Evolutionary conservation across 1,140 invertebrate genomes (phyloP), one percentile per base, ranked within the genome.

Genomic region (Euglossa dilemma): DNA sequence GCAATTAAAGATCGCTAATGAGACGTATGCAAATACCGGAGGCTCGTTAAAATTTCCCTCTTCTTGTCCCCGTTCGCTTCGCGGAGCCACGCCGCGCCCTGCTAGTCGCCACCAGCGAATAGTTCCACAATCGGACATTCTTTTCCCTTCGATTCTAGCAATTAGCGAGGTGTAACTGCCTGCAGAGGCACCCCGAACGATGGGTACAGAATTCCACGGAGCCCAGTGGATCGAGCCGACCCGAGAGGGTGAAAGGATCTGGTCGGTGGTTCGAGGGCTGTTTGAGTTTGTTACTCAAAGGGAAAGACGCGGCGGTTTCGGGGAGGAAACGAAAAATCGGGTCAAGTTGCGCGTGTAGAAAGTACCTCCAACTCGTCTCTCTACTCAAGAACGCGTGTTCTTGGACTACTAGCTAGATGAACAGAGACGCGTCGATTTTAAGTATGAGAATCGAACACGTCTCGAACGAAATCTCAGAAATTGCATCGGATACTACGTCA

Each of bases 1-100:
- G 79, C 79, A 88, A 88, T 88, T 88, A 88, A 88, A 87, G 86
- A 88, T 88, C 87, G 86, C 83, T 88, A 88, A 88, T 88, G 87
- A 88, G 87, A 88, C 86, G 71, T 88, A 88, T 88, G 86, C 87
- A 88, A 88, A 88, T 88, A 87, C 77, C 75, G 66, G 70, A 47
- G 69, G 74, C 50, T 72, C 78, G 61, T 88, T 88, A 88, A 88
- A 88, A 87, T 45, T 57, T 71, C 57, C 73, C 71, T 36, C 50
- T 4, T 12, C 57, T 63, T 64, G 56, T n/a, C 47, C 36, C 59
- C 66, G 70, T 81, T 66, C 87, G 64, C 57, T 81, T 66, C 87
- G 64, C 57, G 20, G 54, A 23, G 54, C n/a, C n/a, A 45, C 63
- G 56, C 54, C 57, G n/a, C 43, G 23, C 12, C 50, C 28, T 72